Conservation (phyloP, 2,113 vertebrate species). For the Pterocles orientalis region DNA sequence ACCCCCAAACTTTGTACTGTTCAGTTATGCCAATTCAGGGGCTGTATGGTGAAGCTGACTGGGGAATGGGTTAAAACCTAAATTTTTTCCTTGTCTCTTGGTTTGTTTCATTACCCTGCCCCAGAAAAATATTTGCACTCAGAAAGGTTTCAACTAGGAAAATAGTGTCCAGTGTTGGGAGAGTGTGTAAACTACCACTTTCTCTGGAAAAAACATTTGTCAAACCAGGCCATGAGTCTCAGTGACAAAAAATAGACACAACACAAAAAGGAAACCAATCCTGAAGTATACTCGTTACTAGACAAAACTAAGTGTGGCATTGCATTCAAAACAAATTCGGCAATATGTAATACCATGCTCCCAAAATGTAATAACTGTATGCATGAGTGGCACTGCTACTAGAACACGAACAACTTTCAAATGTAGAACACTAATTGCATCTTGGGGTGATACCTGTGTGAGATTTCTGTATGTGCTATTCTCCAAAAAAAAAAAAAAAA, state of each 20-base stretch:
- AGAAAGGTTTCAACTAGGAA: not conserved
- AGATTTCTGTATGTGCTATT: not conserved
- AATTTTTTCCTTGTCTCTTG: not conserved
- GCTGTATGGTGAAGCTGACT: not conserved
- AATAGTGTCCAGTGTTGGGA: not conserved
- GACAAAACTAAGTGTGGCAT: not conserved
- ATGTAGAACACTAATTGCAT: not conserved
- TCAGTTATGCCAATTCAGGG: not conserved
- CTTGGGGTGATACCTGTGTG: not conserved
- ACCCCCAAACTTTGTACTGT: not conserved
- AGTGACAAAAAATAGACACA: not conserved
- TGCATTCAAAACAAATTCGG: not conserved
- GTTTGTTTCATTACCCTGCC: not conserved
- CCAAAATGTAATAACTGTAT: not conserved
- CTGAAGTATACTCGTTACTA: not conserved
- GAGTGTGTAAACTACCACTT: not conserved
- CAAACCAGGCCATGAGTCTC: not conserved
- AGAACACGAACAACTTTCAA: not conserved
- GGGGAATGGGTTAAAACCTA: not conserved
- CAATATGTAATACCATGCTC: not conserved
- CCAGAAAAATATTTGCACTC: not conserved
- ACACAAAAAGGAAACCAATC: not conserved
- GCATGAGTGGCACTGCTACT: not conserved
- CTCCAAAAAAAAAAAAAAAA: not conserved
- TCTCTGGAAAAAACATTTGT: not conserved